Base-by-base conservation (phyloP, 2,797 vertebrate species). In the Pantherophis vulpinus region DNA sequence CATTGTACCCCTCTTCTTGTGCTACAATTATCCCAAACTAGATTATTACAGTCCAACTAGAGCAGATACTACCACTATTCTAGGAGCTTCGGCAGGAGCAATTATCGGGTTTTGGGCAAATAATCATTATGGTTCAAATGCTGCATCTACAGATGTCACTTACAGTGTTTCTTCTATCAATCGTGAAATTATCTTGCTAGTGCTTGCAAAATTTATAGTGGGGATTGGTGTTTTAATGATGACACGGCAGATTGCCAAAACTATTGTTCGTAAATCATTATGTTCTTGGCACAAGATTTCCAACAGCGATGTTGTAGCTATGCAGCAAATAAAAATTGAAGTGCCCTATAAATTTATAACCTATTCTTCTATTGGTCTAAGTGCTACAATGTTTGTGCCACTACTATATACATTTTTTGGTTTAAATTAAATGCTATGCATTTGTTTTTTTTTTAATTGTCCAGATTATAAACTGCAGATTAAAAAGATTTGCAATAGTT, bases 261-360 rank as follows among this genome's bases (percentile, higher is more conserved):
- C 95, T 0, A 2, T 95, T 42, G 98, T 98, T 0, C 98, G 99
- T 14, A 93, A 95, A 4, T 8, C 96, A 25, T 91, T 99, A 27
- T 98, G 98, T 37, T 97, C 95, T 0, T 97, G 97, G 97, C 98
- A 99, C 97, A 93, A 94, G 9, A 98, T 98, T 74, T 96, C 97
- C 23, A 23, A 94, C 0, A 37, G 79, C 0, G 98, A 99, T 92
- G 29, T 56, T 87, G 91, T 96, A 2, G 98, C 98, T 89, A 98
- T 97, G 87, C 97, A 96, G 47, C 98, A 98, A 88, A 98, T 98
- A 93, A 98, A 99, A 95, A 99, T 99, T 0, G 99, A 99, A 95
- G 99, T 99, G 93, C 99, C 99, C 0, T 99, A 98, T 16, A 99
- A 99, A 96, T 99, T 99, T 88, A 94, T 97, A 90, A 99, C 99